Evolutionary conservation across 2,797 vertebrate genomes (phyloP).

Genomic region (Esox masquinongy): DNA sequence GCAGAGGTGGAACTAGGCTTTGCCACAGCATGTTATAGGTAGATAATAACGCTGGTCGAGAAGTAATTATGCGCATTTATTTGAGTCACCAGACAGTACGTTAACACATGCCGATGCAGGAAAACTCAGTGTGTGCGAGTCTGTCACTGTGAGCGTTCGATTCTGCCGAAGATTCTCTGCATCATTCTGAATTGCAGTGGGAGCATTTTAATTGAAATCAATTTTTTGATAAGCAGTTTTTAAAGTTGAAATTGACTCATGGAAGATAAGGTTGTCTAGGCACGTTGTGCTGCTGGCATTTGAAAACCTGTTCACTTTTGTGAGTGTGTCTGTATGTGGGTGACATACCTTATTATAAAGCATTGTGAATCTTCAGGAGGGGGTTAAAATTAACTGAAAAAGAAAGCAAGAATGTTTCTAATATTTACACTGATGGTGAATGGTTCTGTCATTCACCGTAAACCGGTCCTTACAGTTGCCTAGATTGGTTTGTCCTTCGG

Average conservation of each 20-base stretch:
- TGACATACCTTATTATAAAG: background rate
- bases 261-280: slow-evolving; percentile 12
- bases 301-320: background rate
- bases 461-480: slow-evolving; percentile 29
- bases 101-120: slow-evolving; percentile 36
- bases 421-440: slow-evolving; percentile 12
- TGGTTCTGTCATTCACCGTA: slow-evolving; percentile 27
- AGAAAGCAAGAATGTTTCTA: background rate
- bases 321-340: background rate
- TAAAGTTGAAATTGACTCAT: slow-evolving; percentile 20
- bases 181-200: background rate
- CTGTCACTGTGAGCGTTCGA: background rate
- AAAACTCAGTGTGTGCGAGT: slow-evolving; percentile 6
- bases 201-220: slow-evolving; percentile 21
- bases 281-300: slow-evolving; percentile 6
- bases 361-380: slow-evolving; percentile 1
- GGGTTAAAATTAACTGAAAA: background rate
- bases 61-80: slow-evolving; percentile 39
- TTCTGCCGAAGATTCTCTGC: background rate
- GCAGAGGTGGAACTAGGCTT: slow-evolving; percentile 20
- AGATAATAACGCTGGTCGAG: slow-evolving; percentile 9
- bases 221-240: slow-evolving; percentile 32
- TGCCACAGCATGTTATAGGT: slow-evolving; percentile 47
- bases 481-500: slow-evolving; percentile 13
- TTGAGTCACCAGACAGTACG: slow-evolving; percentile 31